Conservation (phyloP, 2,797 vertebrate genomes). For the Poecilia velifera region DNA sequence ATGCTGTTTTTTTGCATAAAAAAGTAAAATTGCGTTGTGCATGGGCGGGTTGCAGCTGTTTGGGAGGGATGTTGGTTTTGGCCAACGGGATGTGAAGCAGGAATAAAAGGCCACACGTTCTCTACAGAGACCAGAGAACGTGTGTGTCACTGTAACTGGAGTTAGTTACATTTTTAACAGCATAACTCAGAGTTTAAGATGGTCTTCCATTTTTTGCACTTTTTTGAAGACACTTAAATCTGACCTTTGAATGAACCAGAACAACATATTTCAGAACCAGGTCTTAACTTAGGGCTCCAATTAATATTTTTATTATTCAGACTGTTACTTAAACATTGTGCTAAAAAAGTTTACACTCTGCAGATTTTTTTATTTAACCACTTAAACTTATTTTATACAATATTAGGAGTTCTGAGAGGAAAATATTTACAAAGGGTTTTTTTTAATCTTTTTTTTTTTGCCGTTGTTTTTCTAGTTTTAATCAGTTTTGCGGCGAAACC, state of each 20-base stretch:
- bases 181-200: neutral
- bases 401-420: too few species aligned
- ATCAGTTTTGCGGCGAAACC: too few species aligned
- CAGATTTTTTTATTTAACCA: too few species aligned
- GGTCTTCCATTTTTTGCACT: neutral
- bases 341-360: too few species aligned
- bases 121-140: slow-evolving; percentile 5
- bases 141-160: slow-evolving; percentile 41
- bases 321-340: too few species aligned
- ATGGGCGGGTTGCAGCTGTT: slow-evolving; percentile 24
- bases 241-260: neutral
- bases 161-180: neutral
- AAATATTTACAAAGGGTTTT: too few species aligned
- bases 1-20: neutral
- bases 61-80: slow-evolving; percentile 54
- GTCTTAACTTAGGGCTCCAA: too few species aligned
- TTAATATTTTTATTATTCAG: too few species aligned
- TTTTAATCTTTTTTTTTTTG: too few species aligned
- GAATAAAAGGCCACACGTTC: slow-evolving; percentile 52
- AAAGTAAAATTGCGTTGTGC: slow-evolving; percentile 3
- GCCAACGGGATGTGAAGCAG: slow-evolving; percentile 40
- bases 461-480: too few species aligned
- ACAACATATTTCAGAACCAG: too few species aligned
- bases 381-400: too few species aligned
- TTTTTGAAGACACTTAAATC: neutral